Percentiles rank a stretch among this genome's conserved stretches.
phyloP scores from a whole-genome alignment of 2,113 vertebrate genomes.

The Pedionomus torquatus region DNA sequence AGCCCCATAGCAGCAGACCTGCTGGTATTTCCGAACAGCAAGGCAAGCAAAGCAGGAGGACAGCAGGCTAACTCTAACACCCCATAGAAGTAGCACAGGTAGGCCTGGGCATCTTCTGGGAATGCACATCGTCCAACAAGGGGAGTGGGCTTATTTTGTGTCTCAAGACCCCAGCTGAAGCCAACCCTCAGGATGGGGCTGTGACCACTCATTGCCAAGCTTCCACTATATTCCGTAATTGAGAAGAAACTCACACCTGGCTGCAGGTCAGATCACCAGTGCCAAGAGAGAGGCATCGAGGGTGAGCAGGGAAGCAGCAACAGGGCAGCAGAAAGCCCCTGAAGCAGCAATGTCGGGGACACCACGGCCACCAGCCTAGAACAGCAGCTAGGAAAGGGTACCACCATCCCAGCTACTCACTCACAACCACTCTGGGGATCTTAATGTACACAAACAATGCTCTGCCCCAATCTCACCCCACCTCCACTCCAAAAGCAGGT shows the following conservation, averaged over 20 bases:
- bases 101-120: neutral
- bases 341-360: too few species aligned
- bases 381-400: neutral
- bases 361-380: neutral
- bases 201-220: neutral
- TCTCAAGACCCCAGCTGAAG: neutral
- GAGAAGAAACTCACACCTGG: neutral
- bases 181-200: too few species aligned
- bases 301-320: neutral
- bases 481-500: neutral
- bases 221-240: fast-evolving
- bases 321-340: neutral
- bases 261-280: neutral
- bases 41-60: neutral
- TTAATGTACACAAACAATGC: neutral
- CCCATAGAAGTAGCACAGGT: neutral
- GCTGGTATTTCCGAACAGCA: fast-evolving
- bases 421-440: neutral
- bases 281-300: neutral
- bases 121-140: neutral
- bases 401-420: neutral
- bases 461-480: neutral
- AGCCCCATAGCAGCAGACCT: neutral
- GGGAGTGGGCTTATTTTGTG: neutral
- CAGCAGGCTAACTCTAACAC: neutral